A percentile compares a stretch with the other conserved stretches of the same genome.
Evolutionary conservation across 2,888 invertebrate genomes (phyloP).

Genomic region (Epicampocera succincta): DNA sequence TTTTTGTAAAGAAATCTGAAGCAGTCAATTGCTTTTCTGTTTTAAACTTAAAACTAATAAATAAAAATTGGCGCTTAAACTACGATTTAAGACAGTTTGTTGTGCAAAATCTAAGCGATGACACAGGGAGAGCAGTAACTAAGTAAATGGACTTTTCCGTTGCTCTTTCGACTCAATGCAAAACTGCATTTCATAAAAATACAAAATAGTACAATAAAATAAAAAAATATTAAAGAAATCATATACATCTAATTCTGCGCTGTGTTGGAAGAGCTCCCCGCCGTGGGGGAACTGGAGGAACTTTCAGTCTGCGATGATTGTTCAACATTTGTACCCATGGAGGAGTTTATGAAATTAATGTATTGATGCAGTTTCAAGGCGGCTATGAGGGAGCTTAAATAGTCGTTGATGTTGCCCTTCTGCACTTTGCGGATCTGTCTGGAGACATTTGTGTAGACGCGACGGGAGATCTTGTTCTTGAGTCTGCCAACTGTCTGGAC

Average conservation of each 20-base stretch:
- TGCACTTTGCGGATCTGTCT: constrained; percentile 83
- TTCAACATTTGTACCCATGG: constrained; percentile 80
- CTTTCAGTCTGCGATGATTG: constrained; percentile 74
- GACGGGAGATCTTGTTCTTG: constrained; percentile 87
- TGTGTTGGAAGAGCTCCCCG: constrained; percentile 12
- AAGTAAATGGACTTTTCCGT: background rate
- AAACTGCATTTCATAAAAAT: constrained; percentile 16
- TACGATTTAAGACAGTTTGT: constrained; percentile 4
- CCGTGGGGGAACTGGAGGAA: constrained; percentile 20
- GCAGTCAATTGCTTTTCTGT: background rate
- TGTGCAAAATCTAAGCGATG: constrained; percentile 17
- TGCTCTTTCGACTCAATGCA: background rate
- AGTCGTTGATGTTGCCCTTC: constrained; percentile 82
- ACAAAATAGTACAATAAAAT: constrained; percentile 9
- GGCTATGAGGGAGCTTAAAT: constrained; percentile 82
- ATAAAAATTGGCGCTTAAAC: constrained; percentile 33
- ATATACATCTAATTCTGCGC: constrained; percentile 43
- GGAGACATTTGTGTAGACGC: constrained; percentile 87
- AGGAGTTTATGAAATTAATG: constrained; percentile 82
- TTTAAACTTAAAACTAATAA: constrained; percentile 41
- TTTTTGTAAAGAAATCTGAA: background rate
- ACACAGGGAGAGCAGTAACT: constrained; percentile 4
- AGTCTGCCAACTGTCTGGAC: constrained; percentile 88
- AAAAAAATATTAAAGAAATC: constrained; percentile 3
- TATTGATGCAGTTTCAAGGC: constrained; percentile 82